phyloP scores from a whole-genome alignment of 2,113 vertebrate species.

The Crotalus horridus region DNA sequence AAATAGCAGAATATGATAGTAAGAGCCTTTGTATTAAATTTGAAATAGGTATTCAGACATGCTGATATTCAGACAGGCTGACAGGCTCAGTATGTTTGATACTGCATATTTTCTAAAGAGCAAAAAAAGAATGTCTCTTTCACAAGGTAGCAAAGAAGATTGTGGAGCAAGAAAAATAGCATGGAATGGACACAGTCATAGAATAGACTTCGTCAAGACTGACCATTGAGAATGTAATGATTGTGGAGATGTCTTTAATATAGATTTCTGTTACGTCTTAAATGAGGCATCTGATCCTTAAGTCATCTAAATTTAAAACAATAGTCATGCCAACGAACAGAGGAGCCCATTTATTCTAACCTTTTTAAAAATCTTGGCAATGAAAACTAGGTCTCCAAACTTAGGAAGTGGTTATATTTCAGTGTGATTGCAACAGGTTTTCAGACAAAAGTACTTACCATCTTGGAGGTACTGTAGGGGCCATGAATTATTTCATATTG shows the following conservation, averaged over 20 bases:
- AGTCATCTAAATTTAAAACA: background rate
- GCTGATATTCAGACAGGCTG: background rate
- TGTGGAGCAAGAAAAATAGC: background rate
- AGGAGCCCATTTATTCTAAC: background rate
- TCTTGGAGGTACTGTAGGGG: background rate
- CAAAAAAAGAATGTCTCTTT: background rate
- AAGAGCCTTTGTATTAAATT: background rate
- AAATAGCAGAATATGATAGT: conserved; percentile 5
- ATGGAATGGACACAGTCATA: background rate
- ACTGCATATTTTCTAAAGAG: conserved; percentile 31
- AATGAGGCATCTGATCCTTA: background rate
- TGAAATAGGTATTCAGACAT: conserved; percentile 46
- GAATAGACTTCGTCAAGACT: background rate
- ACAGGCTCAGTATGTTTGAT: conserved; percentile 17
- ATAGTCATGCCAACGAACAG: background rate
- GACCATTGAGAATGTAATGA: background rate
- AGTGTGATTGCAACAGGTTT: background rate
- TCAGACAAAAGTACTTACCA: background rate
- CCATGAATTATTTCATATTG: background rate
- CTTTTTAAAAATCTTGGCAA: background rate
- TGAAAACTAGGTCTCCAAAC: background rate
- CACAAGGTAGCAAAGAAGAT: conserved; percentile 13
- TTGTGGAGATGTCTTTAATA: background rate
- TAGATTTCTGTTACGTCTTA: background rate
- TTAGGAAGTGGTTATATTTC: background rate